These are phyloP conservation scores for Parazoanthus swiftii DNA, from an alignment of 92 coral and sea anemone species.

Conservation along the genomic window DNA sequence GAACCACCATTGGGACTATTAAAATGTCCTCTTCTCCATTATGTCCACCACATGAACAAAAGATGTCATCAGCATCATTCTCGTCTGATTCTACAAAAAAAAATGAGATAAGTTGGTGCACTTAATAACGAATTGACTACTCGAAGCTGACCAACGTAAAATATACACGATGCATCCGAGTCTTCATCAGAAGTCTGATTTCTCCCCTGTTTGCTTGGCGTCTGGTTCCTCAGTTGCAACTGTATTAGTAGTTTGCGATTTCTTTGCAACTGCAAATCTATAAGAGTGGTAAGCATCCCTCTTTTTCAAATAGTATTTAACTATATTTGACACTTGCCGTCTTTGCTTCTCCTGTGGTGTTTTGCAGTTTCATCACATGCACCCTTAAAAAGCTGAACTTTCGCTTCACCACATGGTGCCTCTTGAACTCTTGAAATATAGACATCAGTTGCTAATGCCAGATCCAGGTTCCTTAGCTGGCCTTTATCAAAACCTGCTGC, in stretches of 20 bases:
- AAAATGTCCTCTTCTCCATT: no score
- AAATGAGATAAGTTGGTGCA: no score
- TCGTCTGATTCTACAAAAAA: no score
- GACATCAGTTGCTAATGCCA: conserved; percentile 28
- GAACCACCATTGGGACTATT: no score
- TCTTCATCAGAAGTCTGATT: conserved; percentile 11
- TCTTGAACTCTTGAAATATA: conserved; percentile 27
- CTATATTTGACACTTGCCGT: conserved; percentile 22
- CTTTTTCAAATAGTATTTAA: conserved; percentile 26
- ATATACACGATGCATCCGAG: conserved; percentile 9
- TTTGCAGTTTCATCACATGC: conserved; percentile 31
- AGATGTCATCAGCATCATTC: no score
- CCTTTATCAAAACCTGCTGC: conserved; percentile 11
- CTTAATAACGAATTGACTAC: no score
- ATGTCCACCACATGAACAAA: no score
- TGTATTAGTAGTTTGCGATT: background rate
- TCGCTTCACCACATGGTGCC: conserved; percentile 41
- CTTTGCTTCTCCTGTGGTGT: conserved; percentile 41
- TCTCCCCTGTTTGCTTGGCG: conserved; percentile 12
- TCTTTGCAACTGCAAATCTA: conserved; percentile 5
- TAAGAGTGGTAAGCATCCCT: conserved; percentile 1
- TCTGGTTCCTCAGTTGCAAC: conserved; percentile 16
- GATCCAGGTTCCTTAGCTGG: conserved; percentile 6
- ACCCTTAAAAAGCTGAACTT: conserved; percentile 30
- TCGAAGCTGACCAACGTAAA: conserved; percentile 6